Evolutionary conservation across 2,888 invertebrate species (phyloP).

Genomic region (Eretmocerus hayati): DNA sequence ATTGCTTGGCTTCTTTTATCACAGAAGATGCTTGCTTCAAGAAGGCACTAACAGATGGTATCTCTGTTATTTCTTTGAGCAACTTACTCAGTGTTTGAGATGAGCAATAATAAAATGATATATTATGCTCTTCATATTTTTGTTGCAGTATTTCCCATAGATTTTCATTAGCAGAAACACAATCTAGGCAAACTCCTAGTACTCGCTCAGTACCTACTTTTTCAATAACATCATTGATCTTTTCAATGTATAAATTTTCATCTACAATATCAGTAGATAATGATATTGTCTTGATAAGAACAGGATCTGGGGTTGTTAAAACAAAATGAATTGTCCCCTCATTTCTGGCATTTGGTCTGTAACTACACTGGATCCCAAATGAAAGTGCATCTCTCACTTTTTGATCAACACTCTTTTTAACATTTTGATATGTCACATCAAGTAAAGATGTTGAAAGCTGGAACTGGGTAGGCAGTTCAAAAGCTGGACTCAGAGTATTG

Average conservation of each 20-base stretch:
- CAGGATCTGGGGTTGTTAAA: slow-evolving; percentile 28
- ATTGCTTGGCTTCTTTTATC: slow-evolving; percentile 27
- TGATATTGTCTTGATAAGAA: slow-evolving; percentile 26
- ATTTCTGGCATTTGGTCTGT: slow-evolving; percentile 23
- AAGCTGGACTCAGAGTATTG: slow-evolving; percentile 23
- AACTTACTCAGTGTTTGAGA: slow-evolving; percentile 29
- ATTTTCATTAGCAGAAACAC: slow-evolving; percentile 27
- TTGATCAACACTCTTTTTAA: slow-evolving; percentile 21
- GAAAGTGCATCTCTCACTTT: slow-evolving; percentile 22
- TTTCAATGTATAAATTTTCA: slow-evolving; percentile 24
- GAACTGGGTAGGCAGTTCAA: slow-evolving; percentile 21
- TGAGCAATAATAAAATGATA: slow-evolving; percentile 27
- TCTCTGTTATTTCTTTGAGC: slow-evolving; percentile 25
- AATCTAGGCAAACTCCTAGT: slow-evolving; percentile 27
- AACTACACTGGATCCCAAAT: slow-evolving; percentile 23
- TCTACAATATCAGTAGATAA: slow-evolving; percentile 26
- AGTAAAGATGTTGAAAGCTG: slow-evolving; percentile 20
- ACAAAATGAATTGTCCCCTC: slow-evolving; percentile 31
- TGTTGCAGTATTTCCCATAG: slow-evolving; percentile 25
- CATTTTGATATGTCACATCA: slow-evolving; percentile 20
- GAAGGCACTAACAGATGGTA: slow-evolving; percentile 16
- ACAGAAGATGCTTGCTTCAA: slow-evolving; percentile 23
- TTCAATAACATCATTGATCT: slow-evolving; percentile 25
- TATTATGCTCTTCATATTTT: slow-evolving; percentile 25
- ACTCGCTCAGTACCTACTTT: slow-evolving; percentile 24